phyloP scores from a whole-genome alignment of 2,797 vertebrate genomes.

The Staurois parvus region DNA sequence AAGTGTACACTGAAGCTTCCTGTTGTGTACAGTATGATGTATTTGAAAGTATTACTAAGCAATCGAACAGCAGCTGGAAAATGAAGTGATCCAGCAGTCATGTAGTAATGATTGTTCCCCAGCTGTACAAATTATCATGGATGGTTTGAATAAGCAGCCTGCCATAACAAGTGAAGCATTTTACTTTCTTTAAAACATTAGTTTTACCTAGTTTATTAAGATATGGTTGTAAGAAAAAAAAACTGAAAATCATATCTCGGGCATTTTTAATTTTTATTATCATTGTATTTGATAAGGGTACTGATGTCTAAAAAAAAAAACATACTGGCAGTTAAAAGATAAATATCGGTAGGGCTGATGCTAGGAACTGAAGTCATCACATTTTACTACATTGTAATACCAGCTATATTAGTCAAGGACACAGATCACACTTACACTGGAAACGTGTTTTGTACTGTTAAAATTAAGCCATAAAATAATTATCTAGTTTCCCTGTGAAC shows the following conservation, averaged over 20 bases:
- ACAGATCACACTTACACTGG: no score
- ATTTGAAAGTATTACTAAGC: conserved; percentile 34
- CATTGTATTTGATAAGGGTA: background rate
- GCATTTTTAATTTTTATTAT: background rate
- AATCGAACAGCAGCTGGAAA: conserved; percentile 34
- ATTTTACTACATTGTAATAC: no score
- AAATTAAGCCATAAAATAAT: no score
- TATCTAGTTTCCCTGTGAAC: no score
- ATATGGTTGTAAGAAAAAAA: background rate
- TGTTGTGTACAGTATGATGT: conserved; percentile 30
- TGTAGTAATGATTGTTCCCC: conserved; percentile 36
- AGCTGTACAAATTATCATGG: conserved; percentile 33
- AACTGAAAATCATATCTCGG: background rate
- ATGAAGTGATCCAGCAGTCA: conserved; percentile 41
- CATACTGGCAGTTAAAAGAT: no score
- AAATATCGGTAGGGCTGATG: no score
- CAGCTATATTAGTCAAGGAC: no score
- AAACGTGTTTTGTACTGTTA: no score
- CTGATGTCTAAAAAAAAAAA: background rate
- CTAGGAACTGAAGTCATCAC: no score
- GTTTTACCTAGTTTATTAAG: background rate
- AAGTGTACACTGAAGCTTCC: conserved; percentile 9
- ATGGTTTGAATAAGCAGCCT: conserved; percentile 27
- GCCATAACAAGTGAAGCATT: conserved; percentile 10
- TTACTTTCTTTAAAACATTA: background rate